A percentile compares a stretch with the other conserved stretches of the same genome.
These are phyloP conservation scores for Anaspis maculata DNA, from an alignment of 2,888 invertebrate species.

Conservation along the genomic window DNA sequence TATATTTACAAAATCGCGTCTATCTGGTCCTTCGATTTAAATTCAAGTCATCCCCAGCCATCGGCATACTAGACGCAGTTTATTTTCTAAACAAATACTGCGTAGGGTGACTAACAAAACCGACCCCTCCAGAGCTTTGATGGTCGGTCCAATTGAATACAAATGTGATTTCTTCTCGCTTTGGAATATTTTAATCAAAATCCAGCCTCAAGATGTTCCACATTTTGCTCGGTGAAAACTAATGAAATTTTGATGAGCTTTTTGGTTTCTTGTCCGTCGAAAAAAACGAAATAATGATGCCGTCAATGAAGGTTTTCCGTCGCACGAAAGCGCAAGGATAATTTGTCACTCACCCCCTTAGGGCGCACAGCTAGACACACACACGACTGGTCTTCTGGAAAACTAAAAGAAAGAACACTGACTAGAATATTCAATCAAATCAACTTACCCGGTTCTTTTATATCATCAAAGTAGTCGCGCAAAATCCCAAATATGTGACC, in stretches of 20 bases:
- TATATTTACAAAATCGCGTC: too few relatives aligned
- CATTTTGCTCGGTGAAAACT: neutral
- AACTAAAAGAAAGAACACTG: slow-evolving; percentile 40
- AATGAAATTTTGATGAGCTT: neutral
- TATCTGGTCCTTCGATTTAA: too few relatives aligned
- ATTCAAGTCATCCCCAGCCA: slow-evolving; percentile 7
- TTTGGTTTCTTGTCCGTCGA: neutral
- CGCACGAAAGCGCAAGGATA: too few relatives aligned
- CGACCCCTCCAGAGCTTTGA: too few relatives aligned
- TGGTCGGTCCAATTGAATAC: neutral
- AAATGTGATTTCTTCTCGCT: too few relatives aligned
- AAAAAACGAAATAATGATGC: too few relatives aligned
- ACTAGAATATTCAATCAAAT: slow-evolving; percentile 43
- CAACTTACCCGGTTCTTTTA: slow-evolving; percentile 36
- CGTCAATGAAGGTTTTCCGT: too few relatives aligned
- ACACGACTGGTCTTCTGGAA: slow-evolving; percentile 39
- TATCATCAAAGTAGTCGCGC: slow-evolving; percentile 38
- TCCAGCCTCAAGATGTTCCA: too few relatives aligned
- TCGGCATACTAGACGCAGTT: slow-evolving; percentile 11
- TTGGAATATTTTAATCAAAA: too few relatives aligned
- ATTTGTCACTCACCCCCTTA: slow-evolving; percentile 14
- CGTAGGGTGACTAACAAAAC: slow-evolving; percentile 11
- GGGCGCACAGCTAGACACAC: slow-evolving; percentile 24
- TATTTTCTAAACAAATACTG: slow-evolving; percentile 12
- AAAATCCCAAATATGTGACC: slow-evolving; percentile 39